A percentile compares a stretch with the other conserved stretches of the same genome.
Evolutionary conservation across 2,113 vertebrate genomes (phyloP).

Genomic region (Clarias gariepinus): DNA sequence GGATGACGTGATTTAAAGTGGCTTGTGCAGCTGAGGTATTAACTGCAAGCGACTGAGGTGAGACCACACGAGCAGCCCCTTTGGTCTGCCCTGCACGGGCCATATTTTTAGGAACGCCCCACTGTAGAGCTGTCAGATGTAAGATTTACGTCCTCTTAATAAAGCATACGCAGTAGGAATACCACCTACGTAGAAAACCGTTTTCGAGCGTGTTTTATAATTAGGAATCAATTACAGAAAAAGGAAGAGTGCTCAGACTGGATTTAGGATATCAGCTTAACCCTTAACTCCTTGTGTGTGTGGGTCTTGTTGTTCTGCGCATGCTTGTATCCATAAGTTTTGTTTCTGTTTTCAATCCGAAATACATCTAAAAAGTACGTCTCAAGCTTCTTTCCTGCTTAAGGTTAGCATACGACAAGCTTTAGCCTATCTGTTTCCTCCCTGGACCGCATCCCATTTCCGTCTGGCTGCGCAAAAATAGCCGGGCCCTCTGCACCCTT

Average conservation of each 20-base stretch:
- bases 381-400: constrained; percentile 69
- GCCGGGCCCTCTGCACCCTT: constrained; percentile 72
- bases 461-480: constrained; percentile 86
- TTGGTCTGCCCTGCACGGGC: constrained; percentile 59
- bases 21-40: constrained; percentile 72
- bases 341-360: constrained; percentile 54
- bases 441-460: constrained; percentile 82
- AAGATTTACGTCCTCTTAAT: constrained; percentile 70
- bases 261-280: constrained; percentile 45
- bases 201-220: constrained; percentile 47
- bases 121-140: constrained; percentile 57
- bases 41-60: constrained; percentile 63
- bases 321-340: constrained; percentile 21
- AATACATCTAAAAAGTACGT: constrained; percentile 70
- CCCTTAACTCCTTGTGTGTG: neutral
- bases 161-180: constrained; percentile 56
- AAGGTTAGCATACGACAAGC: constrained; percentile 77
- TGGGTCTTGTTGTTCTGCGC: neutral
- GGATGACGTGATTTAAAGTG: constrained; percentile 31
- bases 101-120: constrained; percentile 70
- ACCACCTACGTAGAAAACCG: constrained; percentile 73
- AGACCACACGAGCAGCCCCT: constrained; percentile 76
- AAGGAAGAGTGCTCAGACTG: constrained; percentile 3
- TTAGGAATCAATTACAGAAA: constrained; percentile 45
- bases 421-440: constrained; percentile 83